Evolutionary conservation across 2,113 vertebrate genomes (phyloP).

Genomic region (Lathamus discolor): DNA sequence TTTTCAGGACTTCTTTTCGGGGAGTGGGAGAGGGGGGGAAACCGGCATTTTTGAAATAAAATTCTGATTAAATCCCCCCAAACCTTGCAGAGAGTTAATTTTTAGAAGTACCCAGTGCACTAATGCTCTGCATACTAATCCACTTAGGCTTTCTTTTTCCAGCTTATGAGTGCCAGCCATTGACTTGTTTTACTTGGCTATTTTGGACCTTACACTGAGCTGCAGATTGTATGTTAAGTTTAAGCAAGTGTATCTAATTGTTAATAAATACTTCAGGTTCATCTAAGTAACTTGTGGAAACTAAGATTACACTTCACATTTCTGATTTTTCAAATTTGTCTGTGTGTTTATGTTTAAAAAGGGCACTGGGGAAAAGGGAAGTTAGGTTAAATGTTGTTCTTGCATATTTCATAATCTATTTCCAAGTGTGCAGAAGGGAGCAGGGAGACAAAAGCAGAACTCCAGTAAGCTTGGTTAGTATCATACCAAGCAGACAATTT

Average conservation of each 20-base stretch:
- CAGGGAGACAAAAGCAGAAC: rapidly evolving
- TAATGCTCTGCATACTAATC: conserved; percentile 47
- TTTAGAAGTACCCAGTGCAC: neutral
- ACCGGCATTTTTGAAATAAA: neutral
- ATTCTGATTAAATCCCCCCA: neutral
- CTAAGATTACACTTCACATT: neutral
- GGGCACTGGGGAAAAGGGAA: neutral
- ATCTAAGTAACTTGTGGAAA: neutral
- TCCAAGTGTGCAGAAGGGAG: neutral
- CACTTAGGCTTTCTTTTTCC: conserved; percentile 37
- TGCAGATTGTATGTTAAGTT: neutral
- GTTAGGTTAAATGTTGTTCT: neutral
- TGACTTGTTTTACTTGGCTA: conserved; percentile 21
- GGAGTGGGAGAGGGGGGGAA: neutral
- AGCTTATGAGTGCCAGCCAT: conserved; percentile 9
- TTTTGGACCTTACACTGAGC: neutral
- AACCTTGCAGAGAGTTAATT: neutral
- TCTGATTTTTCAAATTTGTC: neutral
- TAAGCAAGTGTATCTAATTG: neutral
- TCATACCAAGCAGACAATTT: neutral
- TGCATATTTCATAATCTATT: neutral
- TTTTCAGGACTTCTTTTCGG: neutral
- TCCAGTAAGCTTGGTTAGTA: neutral
- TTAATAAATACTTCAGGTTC: neutral
- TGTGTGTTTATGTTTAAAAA: neutral